Evolutionary conservation across 2,797 vertebrate species (phyloP).

Genomic region (Hirundo rustica): DNA sequence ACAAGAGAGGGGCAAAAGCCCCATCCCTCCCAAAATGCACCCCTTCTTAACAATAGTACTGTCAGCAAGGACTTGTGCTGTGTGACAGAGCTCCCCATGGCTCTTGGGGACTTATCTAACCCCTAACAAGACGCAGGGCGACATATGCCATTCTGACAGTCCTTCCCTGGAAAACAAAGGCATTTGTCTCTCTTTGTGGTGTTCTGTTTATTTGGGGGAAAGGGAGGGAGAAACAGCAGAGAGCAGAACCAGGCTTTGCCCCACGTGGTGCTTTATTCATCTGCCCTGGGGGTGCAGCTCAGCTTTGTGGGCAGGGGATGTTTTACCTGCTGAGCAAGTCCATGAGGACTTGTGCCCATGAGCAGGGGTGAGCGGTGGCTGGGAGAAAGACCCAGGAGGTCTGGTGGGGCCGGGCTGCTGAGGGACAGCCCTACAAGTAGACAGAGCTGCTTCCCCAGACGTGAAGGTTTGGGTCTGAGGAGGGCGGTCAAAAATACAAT

Average conservation of each 20-base stretch:
- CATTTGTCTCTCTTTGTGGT: not conserved
- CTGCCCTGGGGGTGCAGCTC: not conserved
- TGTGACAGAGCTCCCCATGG: not conserved
- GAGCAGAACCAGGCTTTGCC: not conserved
- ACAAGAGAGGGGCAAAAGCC: not conserved
- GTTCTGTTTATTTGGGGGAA: not conserved
- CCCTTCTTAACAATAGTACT: slow-evolving; percentile 45
- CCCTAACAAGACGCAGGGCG: not conserved
- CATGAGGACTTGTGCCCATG: not conserved
- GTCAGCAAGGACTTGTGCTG: slow-evolving; percentile 23
- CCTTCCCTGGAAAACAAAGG: slow-evolving; percentile 12
- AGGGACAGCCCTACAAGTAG: not conserved
- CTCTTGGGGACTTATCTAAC: not conserved
- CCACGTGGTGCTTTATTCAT: not conserved
- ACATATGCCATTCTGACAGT: slow-evolving; percentile 10
- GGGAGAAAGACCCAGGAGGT: not conserved
- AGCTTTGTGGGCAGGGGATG: not conserved
- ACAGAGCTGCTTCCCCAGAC: not conserved
- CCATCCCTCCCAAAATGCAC: not conserved
- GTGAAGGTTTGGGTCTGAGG: not conserved
- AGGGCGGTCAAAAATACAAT: not conserved
- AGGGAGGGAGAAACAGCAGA: not conserved
- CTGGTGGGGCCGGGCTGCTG: not conserved
- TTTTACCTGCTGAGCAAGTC: slow-evolving; percentile 24
- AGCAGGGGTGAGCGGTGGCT: not conserved